Evolutionary conservation across 2,888 invertebrate genomes (phyloP), one percentile per base, ranked within the genome.

Genomic region (Mongoloraphidia duomilia): DNA sequence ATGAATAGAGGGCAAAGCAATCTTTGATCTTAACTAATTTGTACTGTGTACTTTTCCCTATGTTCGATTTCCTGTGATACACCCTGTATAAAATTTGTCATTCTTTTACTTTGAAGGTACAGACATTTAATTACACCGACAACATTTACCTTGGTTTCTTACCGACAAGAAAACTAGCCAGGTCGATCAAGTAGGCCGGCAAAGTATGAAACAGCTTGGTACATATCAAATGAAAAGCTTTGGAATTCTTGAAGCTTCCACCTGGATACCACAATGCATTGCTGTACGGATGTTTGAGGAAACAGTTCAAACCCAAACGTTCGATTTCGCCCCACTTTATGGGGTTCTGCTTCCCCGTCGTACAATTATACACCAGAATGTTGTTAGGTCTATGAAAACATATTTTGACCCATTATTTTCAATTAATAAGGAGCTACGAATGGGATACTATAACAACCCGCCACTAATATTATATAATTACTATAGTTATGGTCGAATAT

Each of bases 331-430:
- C 67, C 86, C 87, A 87, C 0, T 68, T 77, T 41, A 85, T 72
- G 0, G 85, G 83, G 62, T 88, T 85, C 47, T 75, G 63, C 26
- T 74, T 70, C 34, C 80, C 79, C 0, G 84, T 81, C 34, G 84
- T 82, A 64, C 84, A 84, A 65, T 90, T 87, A 69, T 85, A 88
- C 6, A 90, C 79, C 41, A 72, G 66, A 2, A 76, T 65, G 0
- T 63, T 61, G 47, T 63, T 61, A 40, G 59, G 58, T 45, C 71
- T 72, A 59, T 39, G 55, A 52, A 47, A 51, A 26, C 34, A 49
- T 41, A 47, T 13, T 34, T 12, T 12, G 34, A 11, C 11, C 34
- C 14, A n/a, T 39, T 50, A 10, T 48, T 14, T 17, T 35, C 47
- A 10, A 47, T 44, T 13, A 49, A n/a, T n/a, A n/a, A n/a, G n/a